These are phyloP conservation scores for Myotis brandtii DNA, from an alignment of 2,113 vertebrate species.

Conservation along the genomic window DNA sequence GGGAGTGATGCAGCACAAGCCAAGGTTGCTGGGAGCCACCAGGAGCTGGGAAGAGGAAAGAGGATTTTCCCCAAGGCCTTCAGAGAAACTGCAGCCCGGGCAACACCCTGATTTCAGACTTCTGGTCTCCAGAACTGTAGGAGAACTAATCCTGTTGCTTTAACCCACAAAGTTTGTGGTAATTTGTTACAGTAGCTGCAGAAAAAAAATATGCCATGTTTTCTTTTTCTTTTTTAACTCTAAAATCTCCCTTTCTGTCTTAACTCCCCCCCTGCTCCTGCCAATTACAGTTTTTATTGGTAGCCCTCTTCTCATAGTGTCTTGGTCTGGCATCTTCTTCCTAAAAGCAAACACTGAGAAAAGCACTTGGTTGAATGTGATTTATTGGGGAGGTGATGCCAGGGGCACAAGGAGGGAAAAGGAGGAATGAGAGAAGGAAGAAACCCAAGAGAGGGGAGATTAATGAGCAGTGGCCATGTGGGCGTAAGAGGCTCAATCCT, in stretches of 20 bases:
- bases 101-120: neutral
- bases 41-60: neutral
- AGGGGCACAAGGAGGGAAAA: neutral
- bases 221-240: neutral
- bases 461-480: neutral
- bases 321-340: neutral
- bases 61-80: neutral
- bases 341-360: neutral
- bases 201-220: neutral
- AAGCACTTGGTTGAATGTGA: neutral
- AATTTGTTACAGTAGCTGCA: neutral
- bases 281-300: neutral
- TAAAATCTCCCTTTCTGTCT: neutral
- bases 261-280: neutral
- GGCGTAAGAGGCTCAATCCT: neutral
- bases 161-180: neutral
- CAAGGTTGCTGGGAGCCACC: neutral
- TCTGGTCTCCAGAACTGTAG: neutral
- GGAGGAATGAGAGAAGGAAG: neutral
- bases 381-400: neutral
- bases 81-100: neutral
- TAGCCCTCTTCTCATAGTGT: neutral
- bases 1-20: neutral
- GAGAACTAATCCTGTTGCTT: neutral
- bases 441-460: neutral